Conservation (phyloP, 2,113 vertebrate genomes). For the Ailuropoda melanoleuca region DNA sequence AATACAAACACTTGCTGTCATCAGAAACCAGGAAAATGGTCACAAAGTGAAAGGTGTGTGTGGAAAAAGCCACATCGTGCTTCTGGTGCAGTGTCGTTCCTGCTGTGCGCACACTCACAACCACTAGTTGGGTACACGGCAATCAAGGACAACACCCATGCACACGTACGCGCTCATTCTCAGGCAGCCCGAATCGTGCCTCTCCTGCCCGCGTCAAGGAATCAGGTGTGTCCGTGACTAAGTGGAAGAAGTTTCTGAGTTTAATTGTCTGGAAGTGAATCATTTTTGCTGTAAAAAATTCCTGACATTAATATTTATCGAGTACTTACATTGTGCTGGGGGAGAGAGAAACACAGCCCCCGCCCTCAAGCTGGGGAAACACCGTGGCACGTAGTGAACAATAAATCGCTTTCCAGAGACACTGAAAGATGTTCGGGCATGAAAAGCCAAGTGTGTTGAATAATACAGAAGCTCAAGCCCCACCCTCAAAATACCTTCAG, state of each 20-base stretch:
- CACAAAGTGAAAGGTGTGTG: not conserved
- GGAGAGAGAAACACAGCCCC: not conserved
- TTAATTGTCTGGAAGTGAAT: not conserved
- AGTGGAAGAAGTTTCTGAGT: not conserved
- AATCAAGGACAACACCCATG: not conserved
- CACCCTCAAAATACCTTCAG: not conserved
- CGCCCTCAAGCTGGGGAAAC: not conserved
- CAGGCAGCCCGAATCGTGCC: not conserved
- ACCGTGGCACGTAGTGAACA: not conserved
- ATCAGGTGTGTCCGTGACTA: not conserved
- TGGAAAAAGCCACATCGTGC: not conserved
- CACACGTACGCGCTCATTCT: not conserved
- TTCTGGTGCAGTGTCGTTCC: not conserved
- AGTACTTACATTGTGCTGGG: not conserved
- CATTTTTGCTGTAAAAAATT: not conserved
- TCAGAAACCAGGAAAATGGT: not conserved
- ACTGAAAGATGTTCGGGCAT: not conserved
- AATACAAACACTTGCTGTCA: not conserved
- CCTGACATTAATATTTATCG: not conserved
- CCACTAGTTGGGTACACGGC: not conserved
- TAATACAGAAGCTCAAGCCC: not conserved
- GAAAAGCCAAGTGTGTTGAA: not conserved
- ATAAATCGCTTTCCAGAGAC: not conserved
- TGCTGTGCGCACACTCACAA: not conserved
- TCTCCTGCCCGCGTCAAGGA: not conserved